Percentiles rank a stretch among this genome's conserved stretches.
Conservation (phyloP, 2,888 invertebrate genomes). For the Eurytoma adleriae region DNA sequence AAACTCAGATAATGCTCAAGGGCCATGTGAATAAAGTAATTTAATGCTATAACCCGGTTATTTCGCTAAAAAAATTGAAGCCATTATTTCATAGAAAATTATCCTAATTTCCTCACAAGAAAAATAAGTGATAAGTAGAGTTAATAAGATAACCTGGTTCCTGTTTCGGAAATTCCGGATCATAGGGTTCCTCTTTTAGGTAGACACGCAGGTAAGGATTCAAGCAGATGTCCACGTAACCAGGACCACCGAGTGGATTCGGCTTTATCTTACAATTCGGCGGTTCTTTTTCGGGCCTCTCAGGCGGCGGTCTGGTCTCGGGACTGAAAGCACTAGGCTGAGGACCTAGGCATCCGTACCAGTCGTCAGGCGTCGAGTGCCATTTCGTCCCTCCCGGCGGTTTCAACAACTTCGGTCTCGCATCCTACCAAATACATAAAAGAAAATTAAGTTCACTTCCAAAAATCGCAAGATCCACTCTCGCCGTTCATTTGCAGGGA, state of each 20-base stretch:
- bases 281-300: conserved; percentile 52
- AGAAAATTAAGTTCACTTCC: neutral
- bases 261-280: conserved; percentile 67
- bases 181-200: conserved; percentile 63
- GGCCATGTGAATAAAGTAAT: too few species aligned
- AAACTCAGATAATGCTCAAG: too few species aligned
- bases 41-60: too few species aligned
- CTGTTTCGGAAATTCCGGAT: conserved; percentile 34
- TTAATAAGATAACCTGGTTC: too few species aligned
- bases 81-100: too few species aligned
- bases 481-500: too few species aligned
- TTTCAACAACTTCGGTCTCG: neutral
- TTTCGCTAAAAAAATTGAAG: too few species aligned
- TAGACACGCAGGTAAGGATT: conserved; percentile 75
- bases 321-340: conserved; percentile 68
- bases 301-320: conserved; percentile 57
- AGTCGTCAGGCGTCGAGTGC: conserved; percentile 78
- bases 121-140: too few species aligned
- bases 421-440: neutral
- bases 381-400: conserved; percentile 66
- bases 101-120: too few species aligned
- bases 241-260: conserved; percentile 76
- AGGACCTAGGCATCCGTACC: conserved; percentile 77
- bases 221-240: conserved; percentile 77
- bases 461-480: too few species aligned